These are phyloP conservation scores for Scatophagus argus DNA, from an alignment of 2,113 vertebrate species.

Conservation along the genomic window DNA sequence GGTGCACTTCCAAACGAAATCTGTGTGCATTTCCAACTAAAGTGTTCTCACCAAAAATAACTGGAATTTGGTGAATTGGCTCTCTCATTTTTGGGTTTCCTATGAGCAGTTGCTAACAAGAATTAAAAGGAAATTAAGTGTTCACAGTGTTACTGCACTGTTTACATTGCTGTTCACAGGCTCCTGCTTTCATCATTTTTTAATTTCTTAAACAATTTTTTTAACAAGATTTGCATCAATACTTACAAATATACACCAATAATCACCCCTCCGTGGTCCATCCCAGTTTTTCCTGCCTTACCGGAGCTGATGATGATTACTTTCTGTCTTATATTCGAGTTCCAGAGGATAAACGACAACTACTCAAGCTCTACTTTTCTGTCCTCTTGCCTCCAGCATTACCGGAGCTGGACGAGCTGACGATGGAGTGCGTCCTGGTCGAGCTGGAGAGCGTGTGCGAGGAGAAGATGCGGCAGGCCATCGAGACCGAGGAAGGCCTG, in stretches of 20 bases:
- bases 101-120: constrained; percentile 8
- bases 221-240: too few species aligned
- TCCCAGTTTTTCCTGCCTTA: background rate
- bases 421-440: constrained; percentile 92
- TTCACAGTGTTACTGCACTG: constrained; percentile 26
- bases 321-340: background rate
- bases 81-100: constrained; percentile 5
- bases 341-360: background rate
- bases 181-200: background rate
- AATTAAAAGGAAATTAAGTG: constrained; percentile 5
- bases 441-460: constrained; percentile 93
- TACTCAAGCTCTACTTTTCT: background rate
- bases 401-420: constrained; percentile 93
- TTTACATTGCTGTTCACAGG: constrained; percentile 31
- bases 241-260: too few species aligned
- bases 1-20: constrained; percentile 27
- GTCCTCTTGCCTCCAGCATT: constrained; percentile 81
- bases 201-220: too few species aligned
- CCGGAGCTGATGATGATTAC: background rate
- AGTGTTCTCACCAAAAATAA: constrained; percentile 41
- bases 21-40: constrained; percentile 50
- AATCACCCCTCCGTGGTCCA: background rate
- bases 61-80: constrained; percentile 20
- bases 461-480: constrained; percentile 94
- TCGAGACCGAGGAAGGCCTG: constrained; percentile 94